Conservation (phyloP, 1,140 invertebrate genomes). For the Diorhabda sublineata region DNA sequence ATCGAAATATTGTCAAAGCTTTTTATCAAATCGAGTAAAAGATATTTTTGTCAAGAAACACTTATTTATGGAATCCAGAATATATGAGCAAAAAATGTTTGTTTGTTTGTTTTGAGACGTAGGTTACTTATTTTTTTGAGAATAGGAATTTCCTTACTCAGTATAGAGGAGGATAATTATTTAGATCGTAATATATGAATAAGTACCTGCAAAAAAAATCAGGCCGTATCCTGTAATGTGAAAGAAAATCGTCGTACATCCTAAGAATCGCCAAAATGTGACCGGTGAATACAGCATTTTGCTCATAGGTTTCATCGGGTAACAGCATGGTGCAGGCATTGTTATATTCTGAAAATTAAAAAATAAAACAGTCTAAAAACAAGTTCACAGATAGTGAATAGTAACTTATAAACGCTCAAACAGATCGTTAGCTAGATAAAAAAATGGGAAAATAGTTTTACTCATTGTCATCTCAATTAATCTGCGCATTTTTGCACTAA, state of each 20-base stretch:
- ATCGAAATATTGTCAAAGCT: too few species aligned
- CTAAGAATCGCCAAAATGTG: conserved; percentile 54
- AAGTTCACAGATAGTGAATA: too few species aligned
- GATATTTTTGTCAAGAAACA: too few species aligned
- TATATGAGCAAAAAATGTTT: neutral
- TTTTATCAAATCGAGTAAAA: too few species aligned
- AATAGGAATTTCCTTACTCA: too few species aligned
- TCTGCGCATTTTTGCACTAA: too few species aligned
- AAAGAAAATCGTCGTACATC: conserved; percentile 61
- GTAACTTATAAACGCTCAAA: too few species aligned
- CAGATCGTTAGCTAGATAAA: too few species aligned
- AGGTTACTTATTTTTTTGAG: neutral
- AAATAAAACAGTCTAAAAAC: neutral
- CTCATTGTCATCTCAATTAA: too few species aligned
- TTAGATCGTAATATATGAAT: neutral
- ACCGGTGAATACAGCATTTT: conserved; percentile 49
- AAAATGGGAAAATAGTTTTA: too few species aligned
- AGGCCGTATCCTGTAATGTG: conserved; percentile 58
- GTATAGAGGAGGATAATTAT: too few species aligned
- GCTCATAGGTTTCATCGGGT: conserved; percentile 65
- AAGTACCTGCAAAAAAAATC: conserved; percentile 59
- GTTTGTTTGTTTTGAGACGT: conserved; percentile 8
- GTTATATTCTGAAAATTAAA: conserved; percentile 19
- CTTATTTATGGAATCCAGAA: too few species aligned
- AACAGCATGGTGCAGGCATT: conserved; percentile 53